A percentile compares a stretch with the other conserved stretches of the same genome.
Evolutionary conservation across 2,113 vertebrate species (phyloP).

Genomic region (Mohoua ochrocephala): DNA sequence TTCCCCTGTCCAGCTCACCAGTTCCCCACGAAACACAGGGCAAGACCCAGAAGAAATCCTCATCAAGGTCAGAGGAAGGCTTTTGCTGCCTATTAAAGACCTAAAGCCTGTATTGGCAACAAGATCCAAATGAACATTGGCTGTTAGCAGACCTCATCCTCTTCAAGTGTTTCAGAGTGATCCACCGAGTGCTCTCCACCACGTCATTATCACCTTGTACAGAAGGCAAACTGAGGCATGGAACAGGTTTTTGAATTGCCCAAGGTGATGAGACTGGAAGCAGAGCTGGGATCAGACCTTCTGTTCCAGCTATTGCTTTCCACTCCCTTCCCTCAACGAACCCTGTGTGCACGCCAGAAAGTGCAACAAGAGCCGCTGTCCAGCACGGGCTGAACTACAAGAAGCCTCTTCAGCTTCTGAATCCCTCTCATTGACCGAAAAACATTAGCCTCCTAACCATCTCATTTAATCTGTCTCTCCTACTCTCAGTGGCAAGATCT

Average conservation of each 20-base stretch:
- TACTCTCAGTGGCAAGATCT: not conserved
- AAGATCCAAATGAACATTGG: not conserved
- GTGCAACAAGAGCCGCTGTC: not conserved
- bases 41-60: not conserved
- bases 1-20: not conserved
- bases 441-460: not conserved
- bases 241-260: not conserved
- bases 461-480: conserved; percentile 20
- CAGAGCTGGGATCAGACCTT: not conserved
- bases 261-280: not conserved
- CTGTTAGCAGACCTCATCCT: not conserved
- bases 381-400: not conserved
- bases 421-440: not conserved
- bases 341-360: not conserved
- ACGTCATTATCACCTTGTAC: not conserved
- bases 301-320: not conserved
- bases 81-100: not conserved
- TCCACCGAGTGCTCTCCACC: not conserved
- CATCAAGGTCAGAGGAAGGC: not conserved
- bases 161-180: not conserved
- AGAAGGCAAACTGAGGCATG: not conserved
- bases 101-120: not conserved
- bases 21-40: not conserved
- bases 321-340: not conserved
- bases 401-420: not conserved